Percentiles rank a stretch among this genome's conserved stretches.
Conservation (phyloP, 53 echinoderm and acorn worm species). For the Arbacia lixula region DNA sequence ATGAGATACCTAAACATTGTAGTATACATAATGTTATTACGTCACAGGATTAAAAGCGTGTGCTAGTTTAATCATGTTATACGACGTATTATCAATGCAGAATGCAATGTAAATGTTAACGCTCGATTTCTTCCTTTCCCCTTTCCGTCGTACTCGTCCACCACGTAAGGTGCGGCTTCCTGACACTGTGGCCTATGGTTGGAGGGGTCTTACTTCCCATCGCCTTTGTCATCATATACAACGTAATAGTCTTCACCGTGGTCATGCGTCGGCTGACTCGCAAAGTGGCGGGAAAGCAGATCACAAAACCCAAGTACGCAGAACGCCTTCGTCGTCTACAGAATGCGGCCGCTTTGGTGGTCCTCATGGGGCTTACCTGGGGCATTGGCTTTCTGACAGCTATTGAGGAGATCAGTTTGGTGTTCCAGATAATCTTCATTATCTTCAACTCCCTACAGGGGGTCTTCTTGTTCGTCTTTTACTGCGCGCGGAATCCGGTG, state of each 20-base stretch:
- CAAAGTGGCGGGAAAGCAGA: slow-evolving; percentile 35
- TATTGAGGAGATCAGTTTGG: slow-evolving; percentile 26
- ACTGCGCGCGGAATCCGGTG: slow-evolving; percentile 35
- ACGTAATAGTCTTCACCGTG: slow-evolving; percentile 59
- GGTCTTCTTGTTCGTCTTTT: slow-evolving; percentile 33
- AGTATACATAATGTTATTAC: no score
- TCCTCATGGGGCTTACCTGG: slow-evolving; percentile 77
- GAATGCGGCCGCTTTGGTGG: slow-evolving; percentile 56
- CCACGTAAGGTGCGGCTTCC: slow-evolving; percentile 60
- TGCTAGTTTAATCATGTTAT: no score
- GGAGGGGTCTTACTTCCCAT: slow-evolving; percentile 68
- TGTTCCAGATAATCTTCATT: slow-evolving; percentile 47
- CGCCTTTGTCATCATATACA: slow-evolving; percentile 60
- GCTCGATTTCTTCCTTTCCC: background rate
- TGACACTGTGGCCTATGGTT: slow-evolving; percentile 57
- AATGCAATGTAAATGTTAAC: no score
- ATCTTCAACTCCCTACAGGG: slow-evolving; percentile 40
- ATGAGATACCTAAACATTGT: no score
- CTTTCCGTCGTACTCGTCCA: background rate
- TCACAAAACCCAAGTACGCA: slow-evolving; percentile 38
- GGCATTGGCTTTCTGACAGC: slow-evolving; percentile 64
- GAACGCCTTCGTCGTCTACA: slow-evolving; percentile 66
- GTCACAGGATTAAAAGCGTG: no score
- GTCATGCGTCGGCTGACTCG: slow-evolving; percentile 55
- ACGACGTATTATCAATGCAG: no score